Base-by-base conservation (phyloP, 2,888 invertebrate genomes). In the Clepsis dumicolana region DNA sequence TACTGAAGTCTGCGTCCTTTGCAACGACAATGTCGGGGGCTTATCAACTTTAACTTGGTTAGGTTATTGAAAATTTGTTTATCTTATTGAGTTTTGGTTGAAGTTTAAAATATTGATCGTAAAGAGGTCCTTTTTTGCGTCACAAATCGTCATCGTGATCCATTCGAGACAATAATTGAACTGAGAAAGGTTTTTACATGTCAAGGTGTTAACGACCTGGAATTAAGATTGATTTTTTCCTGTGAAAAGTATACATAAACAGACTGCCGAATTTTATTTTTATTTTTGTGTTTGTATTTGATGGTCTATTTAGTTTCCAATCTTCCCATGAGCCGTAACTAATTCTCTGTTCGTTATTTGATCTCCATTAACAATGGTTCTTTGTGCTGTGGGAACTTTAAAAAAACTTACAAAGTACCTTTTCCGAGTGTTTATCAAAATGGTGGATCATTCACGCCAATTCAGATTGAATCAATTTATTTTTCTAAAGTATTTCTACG, bases 281-380 rank as follows among this genome's bases (percentile, higher is more conserved):
- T 48, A 48, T 21, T 48, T 48, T 48, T 48, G 48, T 48, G 10
- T 48, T 10, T 18, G 48, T 48, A 21, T 21, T 48, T 10, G 44
- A 44, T 44, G 18, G 18, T 8, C 10, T 35, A 44, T 48, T 48
- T 18, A 48, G 16, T 48, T 21, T 48, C 2, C 18, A 21, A 21
- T 48, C 35, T 5, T 35, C 48, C 7, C 3, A 48, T 21, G 21
- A 21, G 10, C 48, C 21, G 48, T 48, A 2, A 48, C 48, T 18
- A 48, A 48, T 8, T 10, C 3, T 48, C 21, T 48, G 12, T 21
- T 21, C 21, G 48, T 48, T 48, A 48, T 18, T 48, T 14, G 21
- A 21, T 48, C 16, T 48, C 48, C 21, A 48, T 48, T 48, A 21
- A 2, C n/a, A n/a, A 21, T 10, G 21, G 14, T 14, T 16, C 16